Base-by-base conservation (phyloP, 1,140 invertebrate genomes). In the Anastatus disparis region DNA sequence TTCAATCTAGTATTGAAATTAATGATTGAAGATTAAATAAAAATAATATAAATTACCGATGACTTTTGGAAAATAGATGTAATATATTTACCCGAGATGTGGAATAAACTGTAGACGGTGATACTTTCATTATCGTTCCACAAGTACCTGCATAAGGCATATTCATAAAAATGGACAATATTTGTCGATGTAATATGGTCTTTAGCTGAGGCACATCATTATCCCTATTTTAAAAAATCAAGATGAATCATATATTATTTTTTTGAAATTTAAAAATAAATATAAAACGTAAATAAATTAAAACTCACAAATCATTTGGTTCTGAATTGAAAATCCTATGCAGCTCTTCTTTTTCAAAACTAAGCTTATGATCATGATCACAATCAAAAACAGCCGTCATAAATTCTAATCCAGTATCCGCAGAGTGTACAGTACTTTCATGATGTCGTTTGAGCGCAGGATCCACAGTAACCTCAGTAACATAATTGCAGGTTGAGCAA, bases 381-480 rank as follows among this genome's bases (percentile, higher is more conserved):
- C 82, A 85, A 67, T 85, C 77, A 22, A 82, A 82, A 35, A 82
- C 63, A 12, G 27, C 31, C 35, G 72, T 53, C 8, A 71, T 62
- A 13, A 71, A 80, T 9, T 77, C 74, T n/a, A 81, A 73, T 26
- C 83, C 85, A 8, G 71, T 75, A 22, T 85, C 82, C 20, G 79
- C 72, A 0, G 72, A 75, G 10, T 83, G 75, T 3, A 58, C 0
- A 2, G 31, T 46, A 2, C 26, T 53, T 9, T 75, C 40, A 58
- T 72, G 56, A 55, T 79, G 67, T 17, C 74, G 76, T 64, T 77
- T 83, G 8, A 77, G 20, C 10, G 75, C 61, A 6, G 75, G 48
- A 15, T 75, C 78, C 24, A 74, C 75, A 12, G 75, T 79, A n/a
- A 86, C 79, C 1, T 76, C 58, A 20, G 74, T 76, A 4, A 72